Evolutionary conservation across 2,113 vertebrate genomes (phyloP), one percentile per base, ranked within the genome.

Genomic region (Tachycineta bicolor): DNA sequence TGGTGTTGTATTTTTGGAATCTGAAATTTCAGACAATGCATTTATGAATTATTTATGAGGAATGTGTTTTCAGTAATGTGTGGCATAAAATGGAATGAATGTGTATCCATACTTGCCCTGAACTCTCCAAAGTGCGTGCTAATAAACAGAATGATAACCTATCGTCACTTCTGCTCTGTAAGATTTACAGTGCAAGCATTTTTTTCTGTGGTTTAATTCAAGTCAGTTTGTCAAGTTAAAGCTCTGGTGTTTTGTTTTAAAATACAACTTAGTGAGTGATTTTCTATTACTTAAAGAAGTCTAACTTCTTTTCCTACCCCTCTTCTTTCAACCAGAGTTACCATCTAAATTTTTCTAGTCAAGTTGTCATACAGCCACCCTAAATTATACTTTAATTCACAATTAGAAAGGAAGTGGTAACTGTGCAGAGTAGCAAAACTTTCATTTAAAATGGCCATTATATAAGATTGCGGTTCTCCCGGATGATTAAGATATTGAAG

Each of bases 361-460:
- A 18, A 94, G 50, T 53, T 96, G 90, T 91, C 83, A 74, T 78
- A 37, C 12, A 86, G 76, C 90, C 84, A 92, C 6, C 19, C 63
- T 96, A 96, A 96, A 93, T 97, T 97, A 93, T 78, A 22, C 93
- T 97, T 97, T 96, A 95, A 96, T 96, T 98, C 92, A 96, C 96
- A 97, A 97, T 98, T 97, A 97, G 83, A 96, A 96, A 83, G 71
- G 89, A 96, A 97, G 63, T 95, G 94, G 91, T 75, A 96, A 94
- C 93, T 86, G 56, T 90, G 87, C 88, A 92, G 87, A 96, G 97
- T 93, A 95, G 65, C 92, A 94, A 96, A 95, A 83, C 93, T 97
- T 97, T 96, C 93, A 90, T 96, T 95, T 95, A 91, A 96, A 95
- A 93, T 93, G 60, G 20, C 83, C 69, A 73, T 97, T 97, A 77